These are phyloP conservation scores for Zeuzera pyrina DNA, from an alignment of 2,888 invertebrate genomes.

Conservation along the genomic window DNA sequence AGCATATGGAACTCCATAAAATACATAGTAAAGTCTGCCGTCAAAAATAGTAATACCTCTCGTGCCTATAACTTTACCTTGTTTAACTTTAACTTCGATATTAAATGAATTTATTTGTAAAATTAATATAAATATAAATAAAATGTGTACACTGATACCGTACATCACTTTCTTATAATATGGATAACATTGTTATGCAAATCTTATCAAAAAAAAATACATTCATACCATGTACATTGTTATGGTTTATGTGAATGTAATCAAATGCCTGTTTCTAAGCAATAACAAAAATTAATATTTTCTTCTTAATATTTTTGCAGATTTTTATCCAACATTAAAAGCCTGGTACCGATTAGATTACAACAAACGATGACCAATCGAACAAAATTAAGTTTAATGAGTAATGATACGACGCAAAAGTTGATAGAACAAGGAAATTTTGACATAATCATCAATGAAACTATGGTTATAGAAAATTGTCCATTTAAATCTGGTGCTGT, in stretches of 20 bases:
- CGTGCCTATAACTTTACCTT: constrained; percentile 41
- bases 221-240: too few species aligned
- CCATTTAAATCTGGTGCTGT: constrained; percentile 75
- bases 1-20: constrained; percentile 60
- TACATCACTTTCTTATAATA: constrained; percentile 25
- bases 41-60: constrained; percentile 36
- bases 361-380: constrained; percentile 31
- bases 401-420: constrained; percentile 29
- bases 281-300: too few species aligned
- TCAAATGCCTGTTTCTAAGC: too few species aligned
- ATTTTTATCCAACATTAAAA: constrained; percentile 46
- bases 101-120: constrained; percentile 16
- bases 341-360: constrained; percentile 28
- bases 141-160: constrained; percentile 16
- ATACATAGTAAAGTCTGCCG: constrained; percentile 37
- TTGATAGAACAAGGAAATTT: constrained; percentile 42
- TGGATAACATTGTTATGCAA: too few species aligned
- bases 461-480: constrained; percentile 32
- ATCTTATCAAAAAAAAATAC: too few species aligned
- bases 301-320: constrained; percentile 22
- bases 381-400: constrained; percentile 28
- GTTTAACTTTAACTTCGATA: constrained; percentile 38
- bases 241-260: too few species aligned
- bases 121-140: constrained; percentile 18
- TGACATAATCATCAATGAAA: constrained; percentile 42